phyloP scores from a whole-genome alignment of 2,888 invertebrate genomes.

The Gymnocheta viridis region DNA sequence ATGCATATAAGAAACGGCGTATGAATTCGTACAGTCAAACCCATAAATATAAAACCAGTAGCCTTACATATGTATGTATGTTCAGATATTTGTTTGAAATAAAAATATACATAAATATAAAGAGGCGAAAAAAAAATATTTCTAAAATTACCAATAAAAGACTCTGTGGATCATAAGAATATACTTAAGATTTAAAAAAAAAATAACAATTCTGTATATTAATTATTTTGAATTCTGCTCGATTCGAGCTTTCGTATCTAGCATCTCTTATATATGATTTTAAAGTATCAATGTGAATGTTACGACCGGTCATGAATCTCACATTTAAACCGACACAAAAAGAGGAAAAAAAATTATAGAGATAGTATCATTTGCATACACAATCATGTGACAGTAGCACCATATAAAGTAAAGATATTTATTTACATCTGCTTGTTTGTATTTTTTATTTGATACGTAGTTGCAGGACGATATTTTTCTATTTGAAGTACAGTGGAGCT shows the following conservation, averaged over 20 bases:
- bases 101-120: background rate
- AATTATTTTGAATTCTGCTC: background rate
- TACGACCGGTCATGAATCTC: slow-evolving; percentile 8
- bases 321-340: slow-evolving; percentile 4
- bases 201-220: background rate
- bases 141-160: no score
- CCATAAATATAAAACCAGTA: background rate
- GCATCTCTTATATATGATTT: background rate
- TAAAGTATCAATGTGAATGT: background rate
- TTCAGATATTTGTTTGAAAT: background rate
- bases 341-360: slow-evolving; percentile 5
- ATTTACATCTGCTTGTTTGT: background rate
- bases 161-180: no score
- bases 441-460: slow-evolving; percentile 1
- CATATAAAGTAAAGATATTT: background rate
- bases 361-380: slow-evolving; percentile 41
- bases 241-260: background rate
- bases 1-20: background rate
- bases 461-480: slow-evolving; percentile 10
- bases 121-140: background rate
- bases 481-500: slow-evolving; percentile 8
- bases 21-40: background rate
- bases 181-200: no score
- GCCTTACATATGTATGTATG: background rate
- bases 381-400: slow-evolving; percentile 13